phyloP scores from a whole-genome alignment of 2,797 vertebrate genomes.

The Erpetoichthys calabaricus region DNA sequence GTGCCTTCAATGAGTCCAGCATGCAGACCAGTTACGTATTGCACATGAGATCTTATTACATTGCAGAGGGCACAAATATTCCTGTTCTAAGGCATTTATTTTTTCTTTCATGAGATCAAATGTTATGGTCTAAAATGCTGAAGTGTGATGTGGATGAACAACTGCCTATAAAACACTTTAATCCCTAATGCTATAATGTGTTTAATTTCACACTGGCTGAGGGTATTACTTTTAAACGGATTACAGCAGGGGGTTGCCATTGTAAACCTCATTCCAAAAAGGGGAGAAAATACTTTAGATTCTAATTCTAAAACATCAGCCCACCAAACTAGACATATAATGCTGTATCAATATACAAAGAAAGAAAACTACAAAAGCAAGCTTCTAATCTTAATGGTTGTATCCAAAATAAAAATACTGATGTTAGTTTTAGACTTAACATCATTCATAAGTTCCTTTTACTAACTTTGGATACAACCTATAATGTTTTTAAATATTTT shows the following conservation, averaged over 20 bases:
- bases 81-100: slow-evolving; percentile 47
- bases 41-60: slow-evolving; percentile 11
- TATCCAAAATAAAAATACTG: slow-evolving; percentile 48
- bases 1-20: too few species aligned
- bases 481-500: too few species aligned
- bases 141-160: slow-evolving; percentile 91
- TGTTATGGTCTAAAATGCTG: slow-evolving; percentile 77
- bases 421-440: too few species aligned
- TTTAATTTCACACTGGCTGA: slow-evolving; percentile 94
- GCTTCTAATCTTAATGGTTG: slow-evolving; percentile 52
- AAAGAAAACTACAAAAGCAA: slow-evolving; percentile 33
- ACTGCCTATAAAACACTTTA: slow-evolving; percentile 87
- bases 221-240: slow-evolving; percentile 71
- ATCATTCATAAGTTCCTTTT: too few species aligned
- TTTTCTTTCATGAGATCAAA: slow-evolving; percentile 72
- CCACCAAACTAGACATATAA: slow-evolving; percentile 18
- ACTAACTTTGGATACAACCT: too few species aligned
- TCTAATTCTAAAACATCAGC: slow-evolving; percentile 29
- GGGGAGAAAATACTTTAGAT: slow-evolving; percentile 43
- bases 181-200: slow-evolving; percentile 80
- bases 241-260: slow-evolving; percentile 59
- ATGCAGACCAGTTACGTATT: too few species aligned
- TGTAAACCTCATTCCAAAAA: slow-evolving; percentile 43
- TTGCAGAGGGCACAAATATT: slow-evolving; percentile 40
- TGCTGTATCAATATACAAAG: slow-evolving; percentile 17